Evolutionary conservation across 2,888 invertebrate species (phyloP).

Genomic region (Oscheius onirici): DNA sequence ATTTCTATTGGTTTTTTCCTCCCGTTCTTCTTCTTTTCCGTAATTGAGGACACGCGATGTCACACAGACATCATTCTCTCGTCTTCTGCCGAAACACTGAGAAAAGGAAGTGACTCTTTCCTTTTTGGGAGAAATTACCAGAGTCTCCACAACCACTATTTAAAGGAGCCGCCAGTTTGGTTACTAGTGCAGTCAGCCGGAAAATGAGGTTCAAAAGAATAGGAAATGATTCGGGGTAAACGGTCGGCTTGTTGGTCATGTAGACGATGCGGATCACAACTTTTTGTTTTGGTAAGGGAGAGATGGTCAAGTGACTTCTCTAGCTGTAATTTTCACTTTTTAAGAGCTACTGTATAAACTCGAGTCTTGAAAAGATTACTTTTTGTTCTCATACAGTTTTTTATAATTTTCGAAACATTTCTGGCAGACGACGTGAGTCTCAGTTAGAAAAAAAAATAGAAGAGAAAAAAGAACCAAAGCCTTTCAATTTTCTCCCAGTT

Average conservation of each 20-base stretch:
- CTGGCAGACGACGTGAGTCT: background rate
- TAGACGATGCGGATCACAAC: background rate
- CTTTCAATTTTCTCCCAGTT: background rate
- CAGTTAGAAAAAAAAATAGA: too few species aligned
- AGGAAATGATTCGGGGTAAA: background rate
- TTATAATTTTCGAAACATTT: background rate
- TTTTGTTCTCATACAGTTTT: background rate
- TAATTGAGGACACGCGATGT: background rate
- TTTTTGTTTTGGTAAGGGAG: background rate
- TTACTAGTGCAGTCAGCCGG: background rate
- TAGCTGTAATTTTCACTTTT: background rate
- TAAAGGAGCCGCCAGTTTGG: background rate
- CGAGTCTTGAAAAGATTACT: background rate
- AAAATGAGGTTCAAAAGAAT: too few species aligned
- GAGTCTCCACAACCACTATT: background rate
- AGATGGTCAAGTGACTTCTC: background rate
- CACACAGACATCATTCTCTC: background rate
- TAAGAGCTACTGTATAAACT: background rate
- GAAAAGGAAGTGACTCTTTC: background rate
- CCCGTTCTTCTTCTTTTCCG: background rate
- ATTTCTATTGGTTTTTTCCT: background rate
- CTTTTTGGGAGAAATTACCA: background rate
- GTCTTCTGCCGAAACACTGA: background rate
- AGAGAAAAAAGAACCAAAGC: background rate
- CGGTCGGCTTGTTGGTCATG: background rate